These are phyloP conservation scores for Amblyjoppa proteus DNA, from an alignment of 2,888 invertebrate species.

Conservation along the genomic window DNA sequence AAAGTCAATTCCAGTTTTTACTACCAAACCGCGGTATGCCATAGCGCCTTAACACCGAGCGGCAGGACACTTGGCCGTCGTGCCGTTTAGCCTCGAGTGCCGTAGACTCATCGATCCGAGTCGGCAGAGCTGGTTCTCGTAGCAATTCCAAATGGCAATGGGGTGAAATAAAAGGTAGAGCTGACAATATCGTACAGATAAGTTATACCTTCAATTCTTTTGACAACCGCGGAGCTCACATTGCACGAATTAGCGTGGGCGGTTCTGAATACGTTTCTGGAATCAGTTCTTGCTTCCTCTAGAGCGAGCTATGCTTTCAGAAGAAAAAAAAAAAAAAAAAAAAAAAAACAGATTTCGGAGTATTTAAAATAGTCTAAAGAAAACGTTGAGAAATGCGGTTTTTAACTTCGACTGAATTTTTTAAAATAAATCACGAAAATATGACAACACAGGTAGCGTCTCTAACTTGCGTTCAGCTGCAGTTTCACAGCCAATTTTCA, in stretches of 20 bases:
- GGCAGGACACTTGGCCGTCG: constrained; percentile 24
- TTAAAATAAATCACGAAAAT: not conserved
- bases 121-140: constrained; percentile 39
- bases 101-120: constrained; percentile 51
- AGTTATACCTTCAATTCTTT: not conserved
- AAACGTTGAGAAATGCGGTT: too few species aligned
- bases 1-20: not conserved
- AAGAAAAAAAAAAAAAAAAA: not conserved
- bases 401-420: not conserved
- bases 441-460: too few species aligned
- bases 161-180: constrained; percentile 8
- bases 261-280: not conserved
- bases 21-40: not conserved
- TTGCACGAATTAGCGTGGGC: not conserved
- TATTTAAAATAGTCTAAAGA: too few species aligned
- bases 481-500: not conserved
- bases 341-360: too few species aligned
- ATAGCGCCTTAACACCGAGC: constrained; percentile 12
- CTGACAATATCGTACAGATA: not conserved
- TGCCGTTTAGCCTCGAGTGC: constrained; percentile 29
- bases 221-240: not conserved
- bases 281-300: not conserved
- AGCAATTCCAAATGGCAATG: constrained; percentile 12
- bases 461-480: too few species aligned
- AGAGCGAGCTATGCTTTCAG: not conserved